Conservation (phyloP, 2,113 vertebrate species). For the Lamprologus callipterus region DNA sequence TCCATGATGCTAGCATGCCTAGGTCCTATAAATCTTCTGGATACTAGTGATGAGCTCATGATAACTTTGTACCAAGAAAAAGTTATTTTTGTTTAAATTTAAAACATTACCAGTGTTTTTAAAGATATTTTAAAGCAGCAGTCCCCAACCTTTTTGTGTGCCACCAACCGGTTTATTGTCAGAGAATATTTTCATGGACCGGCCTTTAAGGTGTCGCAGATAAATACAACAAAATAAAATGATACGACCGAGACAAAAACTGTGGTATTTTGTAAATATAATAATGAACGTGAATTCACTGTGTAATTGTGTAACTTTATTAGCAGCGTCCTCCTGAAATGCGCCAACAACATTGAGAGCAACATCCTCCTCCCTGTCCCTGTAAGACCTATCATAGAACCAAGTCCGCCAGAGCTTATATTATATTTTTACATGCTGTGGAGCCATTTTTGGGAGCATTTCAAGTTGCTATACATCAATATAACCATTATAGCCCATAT, state of each 20-base stretch:
- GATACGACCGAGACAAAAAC: rapidly evolving
- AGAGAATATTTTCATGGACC: not conserved
- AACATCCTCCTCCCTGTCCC: not conserved
- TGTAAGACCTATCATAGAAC: not conserved
- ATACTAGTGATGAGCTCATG: not conserved
- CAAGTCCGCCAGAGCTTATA: no score
- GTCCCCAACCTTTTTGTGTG: not conserved
- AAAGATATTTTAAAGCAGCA: not conserved
- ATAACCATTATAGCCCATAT: no score
- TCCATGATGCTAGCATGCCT: not conserved
- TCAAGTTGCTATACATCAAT: no score
- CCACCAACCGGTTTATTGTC: not conserved
- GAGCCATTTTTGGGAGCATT: no score
- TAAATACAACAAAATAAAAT: not conserved
- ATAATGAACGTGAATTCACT: not conserved
- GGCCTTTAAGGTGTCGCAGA: not conserved
- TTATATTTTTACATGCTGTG: no score
- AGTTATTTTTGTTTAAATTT: not conserved
- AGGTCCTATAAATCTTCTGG: not conserved
- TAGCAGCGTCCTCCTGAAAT: not conserved
- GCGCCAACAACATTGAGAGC: not conserved
- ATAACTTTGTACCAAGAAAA: not conserved
- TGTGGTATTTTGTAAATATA: not conserved
- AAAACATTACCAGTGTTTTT: not conserved
- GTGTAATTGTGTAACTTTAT: not conserved